A percentile compares a stretch with the other conserved stretches of the same genome.
phyloP scores from a whole-genome alignment of 2,888 invertebrate genomes.

The Chrysotoxum bicinctum region DNA sequence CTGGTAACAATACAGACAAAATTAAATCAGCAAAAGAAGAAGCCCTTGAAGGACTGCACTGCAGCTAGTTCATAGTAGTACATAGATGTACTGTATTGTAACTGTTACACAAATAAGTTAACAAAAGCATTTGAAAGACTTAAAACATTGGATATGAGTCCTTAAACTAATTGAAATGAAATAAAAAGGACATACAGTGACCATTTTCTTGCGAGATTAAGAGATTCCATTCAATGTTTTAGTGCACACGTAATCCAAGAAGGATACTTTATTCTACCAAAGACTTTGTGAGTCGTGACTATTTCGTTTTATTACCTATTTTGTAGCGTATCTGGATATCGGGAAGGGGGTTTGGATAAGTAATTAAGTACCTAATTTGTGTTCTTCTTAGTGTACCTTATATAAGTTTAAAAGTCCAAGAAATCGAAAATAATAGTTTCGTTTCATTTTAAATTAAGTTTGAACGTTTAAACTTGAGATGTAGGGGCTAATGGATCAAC shows the following conservation, averaged over 20 bases:
- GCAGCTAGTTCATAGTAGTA: background rate
- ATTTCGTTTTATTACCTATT: conserved; percentile 12
- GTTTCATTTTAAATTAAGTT: no score
- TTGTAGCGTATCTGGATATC: background rate
- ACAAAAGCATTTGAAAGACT: conserved; percentile 24
- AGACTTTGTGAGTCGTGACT: conserved; percentile 11
- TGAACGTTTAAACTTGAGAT: background rate
- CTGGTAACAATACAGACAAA: background rate
- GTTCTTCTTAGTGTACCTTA: background rate
- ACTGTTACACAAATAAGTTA: conserved; percentile 18
- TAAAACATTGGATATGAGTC: conserved; percentile 20
- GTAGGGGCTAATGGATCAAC: background rate
- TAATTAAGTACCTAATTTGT: background rate
- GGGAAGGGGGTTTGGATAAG: background rate
- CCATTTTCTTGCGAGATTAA: background rate
- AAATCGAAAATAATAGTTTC: no score
- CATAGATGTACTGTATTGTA: background rate
- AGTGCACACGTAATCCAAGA: conserved; percentile 10
- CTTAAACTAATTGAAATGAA: conserved; percentile 57
- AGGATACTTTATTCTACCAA: conserved; percentile 9
- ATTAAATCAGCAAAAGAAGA: background rate
- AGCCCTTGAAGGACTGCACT: conserved; percentile 1
- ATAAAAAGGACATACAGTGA: conserved; percentile 16
- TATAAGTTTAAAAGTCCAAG: background rate
- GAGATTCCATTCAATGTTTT: conserved; percentile 1